Percentiles rank a stretch among this genome's conserved stretches.
phyloP scores from a whole-genome alignment of 2,113 vertebrate species.

The Mystacornis crossleyi region DNA sequence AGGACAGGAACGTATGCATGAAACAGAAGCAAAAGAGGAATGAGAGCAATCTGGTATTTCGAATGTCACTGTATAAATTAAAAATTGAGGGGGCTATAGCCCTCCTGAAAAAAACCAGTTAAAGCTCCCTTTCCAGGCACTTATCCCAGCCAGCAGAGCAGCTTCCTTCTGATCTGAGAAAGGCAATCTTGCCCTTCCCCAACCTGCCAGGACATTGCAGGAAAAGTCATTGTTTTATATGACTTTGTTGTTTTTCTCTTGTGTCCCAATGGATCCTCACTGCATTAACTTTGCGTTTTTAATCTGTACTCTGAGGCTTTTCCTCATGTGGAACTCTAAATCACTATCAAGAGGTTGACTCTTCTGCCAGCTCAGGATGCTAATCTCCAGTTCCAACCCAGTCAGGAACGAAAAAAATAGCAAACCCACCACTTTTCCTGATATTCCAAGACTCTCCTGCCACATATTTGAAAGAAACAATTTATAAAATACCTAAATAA shows the following conservation, averaged over 20 bases:
- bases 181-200: not conserved
- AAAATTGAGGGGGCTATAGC: not conserved
- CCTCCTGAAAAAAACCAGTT: not conserved
- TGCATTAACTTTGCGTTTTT: not conserved
- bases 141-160: not conserved
- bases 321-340: not conserved
- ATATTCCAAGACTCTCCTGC: not conserved
- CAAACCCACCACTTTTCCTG: not conserved
- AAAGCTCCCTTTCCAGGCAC: not conserved
- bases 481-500: not conserved
- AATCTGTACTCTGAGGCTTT: not conserved
- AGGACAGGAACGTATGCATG: fast-evolving
- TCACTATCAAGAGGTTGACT: not conserved
- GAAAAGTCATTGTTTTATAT: not conserved
- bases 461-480: not conserved
- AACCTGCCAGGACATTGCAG: not conserved
- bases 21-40: not conserved
- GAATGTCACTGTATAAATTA: not conserved
- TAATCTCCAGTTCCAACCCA: not conserved
- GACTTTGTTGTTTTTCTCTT: fast-evolving
- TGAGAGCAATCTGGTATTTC: not conserved
- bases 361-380: not conserved
- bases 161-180: not conserved
- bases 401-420: not conserved
- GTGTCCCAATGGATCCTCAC: not conserved